Evolutionary conservation across 37 sponge, comb jelly and placozoan genomes (phyloP).

Genomic region (Chondrosia reniformis): DNA sequence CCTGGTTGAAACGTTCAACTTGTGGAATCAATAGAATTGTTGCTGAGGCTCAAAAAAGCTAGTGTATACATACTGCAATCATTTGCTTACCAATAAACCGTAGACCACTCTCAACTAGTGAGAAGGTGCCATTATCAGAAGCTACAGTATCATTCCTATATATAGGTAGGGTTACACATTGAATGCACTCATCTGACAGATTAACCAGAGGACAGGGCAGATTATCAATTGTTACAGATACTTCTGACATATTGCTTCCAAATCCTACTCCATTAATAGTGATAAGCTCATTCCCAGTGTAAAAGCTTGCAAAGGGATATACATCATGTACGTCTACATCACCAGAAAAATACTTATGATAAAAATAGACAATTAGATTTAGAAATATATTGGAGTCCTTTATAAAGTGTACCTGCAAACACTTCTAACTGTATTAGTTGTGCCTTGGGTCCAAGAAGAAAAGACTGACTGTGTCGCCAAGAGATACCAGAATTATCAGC

Average conservation of each 20-base stretch:
- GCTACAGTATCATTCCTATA: background rate
- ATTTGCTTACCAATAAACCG: background rate
- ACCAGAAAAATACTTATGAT: too few species aligned
- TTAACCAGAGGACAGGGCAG: background rate
- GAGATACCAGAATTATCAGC: background rate
- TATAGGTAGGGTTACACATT: background rate
- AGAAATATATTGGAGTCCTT: too few species aligned
- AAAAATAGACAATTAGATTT: too few species aligned
- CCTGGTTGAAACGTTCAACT: too few species aligned
- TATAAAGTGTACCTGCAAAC: background rate
- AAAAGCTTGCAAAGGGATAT: background rate
- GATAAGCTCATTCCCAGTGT: background rate
- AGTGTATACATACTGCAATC: background rate
- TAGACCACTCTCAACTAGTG: background rate
- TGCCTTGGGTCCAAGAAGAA: background rate
- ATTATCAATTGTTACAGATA: background rate
- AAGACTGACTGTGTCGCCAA: background rate
- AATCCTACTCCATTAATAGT: background rate
- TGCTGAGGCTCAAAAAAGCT: background rate
- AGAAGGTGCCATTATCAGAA: background rate
- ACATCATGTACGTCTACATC: background rate
- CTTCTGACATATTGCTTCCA: background rate
- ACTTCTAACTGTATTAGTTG: background rate
- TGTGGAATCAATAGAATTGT: too few species aligned
- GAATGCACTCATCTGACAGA: background rate